phyloP scores from a whole-genome alignment of 2,888 invertebrate genomes.

The Meta bourneti region DNA sequence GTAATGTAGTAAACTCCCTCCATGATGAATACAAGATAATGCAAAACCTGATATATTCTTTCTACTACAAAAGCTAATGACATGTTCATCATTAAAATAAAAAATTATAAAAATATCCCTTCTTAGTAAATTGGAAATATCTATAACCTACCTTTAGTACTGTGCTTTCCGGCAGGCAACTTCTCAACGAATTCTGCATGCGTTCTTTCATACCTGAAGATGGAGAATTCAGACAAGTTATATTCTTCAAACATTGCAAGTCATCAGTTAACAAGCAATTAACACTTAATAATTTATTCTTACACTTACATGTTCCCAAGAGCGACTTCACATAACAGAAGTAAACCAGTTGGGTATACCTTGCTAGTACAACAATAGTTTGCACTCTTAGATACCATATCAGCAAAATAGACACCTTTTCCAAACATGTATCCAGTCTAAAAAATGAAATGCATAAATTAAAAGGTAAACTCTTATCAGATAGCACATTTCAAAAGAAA shows the following conservation, averaged over 20 bases:
- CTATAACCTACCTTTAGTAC: conserved; percentile 87
- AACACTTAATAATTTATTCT: neutral
- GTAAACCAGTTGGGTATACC: conserved; percentile 81
- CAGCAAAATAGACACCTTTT: conserved; percentile 83
- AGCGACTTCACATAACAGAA: conserved; percentile 82
- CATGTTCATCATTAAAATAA: no score
- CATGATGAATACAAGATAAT: no score
- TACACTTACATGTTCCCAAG: conserved; percentile 79
- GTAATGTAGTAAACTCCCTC: no score
- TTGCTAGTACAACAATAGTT: conserved; percentile 82
- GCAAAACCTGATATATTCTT: no score
- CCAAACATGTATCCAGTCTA: conserved; percentile 83
- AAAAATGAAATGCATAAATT: conserved; percentile 36
- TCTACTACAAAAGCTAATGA: no score
- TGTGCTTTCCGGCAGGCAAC: conserved; percentile 91
- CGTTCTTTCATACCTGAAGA: conserved; percentile 87
- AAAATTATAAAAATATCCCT: no score
- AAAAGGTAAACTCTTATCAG: neutral
- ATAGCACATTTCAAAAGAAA: neutral
- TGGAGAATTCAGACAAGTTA: neutral
- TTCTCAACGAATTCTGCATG: conserved; percentile 88
- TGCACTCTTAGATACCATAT: conserved; percentile 83
- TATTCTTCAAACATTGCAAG: neutral
- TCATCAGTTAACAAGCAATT: neutral
- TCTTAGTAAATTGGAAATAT: neutral